phyloP scores from a whole-genome alignment of 2,888 invertebrate genomes.

The Acleris laterana region DNA sequence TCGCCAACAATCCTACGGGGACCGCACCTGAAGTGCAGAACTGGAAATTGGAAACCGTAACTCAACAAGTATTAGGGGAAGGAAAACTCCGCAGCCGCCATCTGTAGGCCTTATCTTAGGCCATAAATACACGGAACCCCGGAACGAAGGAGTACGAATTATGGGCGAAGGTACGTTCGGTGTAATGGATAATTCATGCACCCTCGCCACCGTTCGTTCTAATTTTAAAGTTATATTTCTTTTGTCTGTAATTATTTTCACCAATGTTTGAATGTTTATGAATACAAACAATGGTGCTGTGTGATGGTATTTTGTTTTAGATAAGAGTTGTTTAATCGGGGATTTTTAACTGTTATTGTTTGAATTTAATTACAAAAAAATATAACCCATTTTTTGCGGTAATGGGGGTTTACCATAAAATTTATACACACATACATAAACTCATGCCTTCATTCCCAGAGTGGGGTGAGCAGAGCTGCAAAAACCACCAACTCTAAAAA shows the following conservation, averaged over 20 bases:
- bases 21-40: conserved; percentile 74
- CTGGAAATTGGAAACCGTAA: conserved; percentile 82
- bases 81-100: conserved; percentile 77
- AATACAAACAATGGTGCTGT: conserved; percentile 15
- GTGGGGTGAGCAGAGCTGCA: too few species aligned
- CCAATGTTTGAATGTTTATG: conserved; percentile 26
- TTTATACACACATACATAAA: too few species aligned
- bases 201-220: conserved; percentile 62
- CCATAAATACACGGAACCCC: conserved; percentile 78
- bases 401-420: too few species aligned
- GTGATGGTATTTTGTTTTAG: neutral
- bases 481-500: too few species aligned
- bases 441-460: too few species aligned
- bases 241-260: conserved; percentile 65
- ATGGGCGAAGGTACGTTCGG: conserved; percentile 72
- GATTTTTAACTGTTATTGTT: too few species aligned
- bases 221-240: conserved; percentile 72
- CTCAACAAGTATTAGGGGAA: conserved; percentile 83
- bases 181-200: conserved; percentile 83
- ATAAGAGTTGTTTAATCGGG: neutral
- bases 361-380: too few species aligned
- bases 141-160: conserved; percentile 76
- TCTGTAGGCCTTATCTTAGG: conserved; percentile 81
- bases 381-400: too few species aligned
- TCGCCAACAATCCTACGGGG: conserved; percentile 51